Evolutionary conservation across 2,888 invertebrate genomes (phyloP), one percentile per base, ranked within the genome.

Genomic region (Andrena dorsata): DNA sequence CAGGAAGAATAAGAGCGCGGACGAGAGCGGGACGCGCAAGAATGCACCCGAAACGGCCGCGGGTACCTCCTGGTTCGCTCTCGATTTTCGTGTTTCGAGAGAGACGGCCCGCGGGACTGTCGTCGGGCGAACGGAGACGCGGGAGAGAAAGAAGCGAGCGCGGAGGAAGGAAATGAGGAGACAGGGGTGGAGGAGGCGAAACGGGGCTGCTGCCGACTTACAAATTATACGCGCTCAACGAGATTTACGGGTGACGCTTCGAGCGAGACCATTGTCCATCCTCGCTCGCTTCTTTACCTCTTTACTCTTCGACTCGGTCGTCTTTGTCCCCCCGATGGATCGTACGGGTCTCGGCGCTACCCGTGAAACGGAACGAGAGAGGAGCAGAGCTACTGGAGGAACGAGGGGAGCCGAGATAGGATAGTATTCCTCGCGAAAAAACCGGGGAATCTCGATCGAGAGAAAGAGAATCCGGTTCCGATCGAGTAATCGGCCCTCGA

Each of bases 161-260:
- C 66, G 35, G 32, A 49, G 58, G 49, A 28, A 51, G 41, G 26
- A 73, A 60, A 70, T 23, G 56, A 65, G 65, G 60, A 13, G 56
- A 41, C 26, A 28, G 72, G 32, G 53, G 65, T 41, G 61, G 63
- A 58, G 53, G 41, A 47, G 73, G 64, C 61, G 66, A 78, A 84
- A 71, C 80, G 79, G 72, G 75, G 74, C 65, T 84, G 83, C 93
- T 93, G 93, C 93, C 93, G 93, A 92, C 93, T 93, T 93, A 93
- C 93, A 93, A 93, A 93, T 93, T 93, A 93, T 93, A 93, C 93
- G 92, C 93, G 92, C 92, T 93, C 92, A 90, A 91, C 92, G 93
- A 93, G 93, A 93, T 93, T 93, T 93, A 93, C 93, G 93, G 88
- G 93, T 93, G 93, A 93, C 93, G 93, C 91, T 91, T 87, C 88